Base-by-base conservation (phyloP, 1,140 invertebrate genomes). In the Notospermus geniculatus region DNA sequence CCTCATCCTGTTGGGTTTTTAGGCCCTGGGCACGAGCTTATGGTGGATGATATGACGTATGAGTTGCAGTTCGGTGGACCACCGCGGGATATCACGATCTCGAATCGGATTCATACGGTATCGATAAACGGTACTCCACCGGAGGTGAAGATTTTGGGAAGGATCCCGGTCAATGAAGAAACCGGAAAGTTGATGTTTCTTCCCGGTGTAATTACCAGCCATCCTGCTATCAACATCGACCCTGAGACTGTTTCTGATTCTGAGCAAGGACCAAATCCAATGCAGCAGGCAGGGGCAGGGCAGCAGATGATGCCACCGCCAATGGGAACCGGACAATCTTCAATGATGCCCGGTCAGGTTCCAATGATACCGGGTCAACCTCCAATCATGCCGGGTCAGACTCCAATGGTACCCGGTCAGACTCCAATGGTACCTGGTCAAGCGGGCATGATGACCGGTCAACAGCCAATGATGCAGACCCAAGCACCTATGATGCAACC, bases 1-100 rank as follows among this genome's bases (percentile, higher is more conserved):
- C 84, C 87, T 29, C 88, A 91, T 74, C 89, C 89, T 0, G 74
- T 91, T 1, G 88, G 93, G 64, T 97, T 95, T 83, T 95, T 94
- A 53, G 95, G 93, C 11, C 83, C 95, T 43, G 93, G 94, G 0
- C 92, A 93, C 67, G 76, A 83, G 72, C 88, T 92, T 0, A 88
- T 95, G 57, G 85, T 89, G 55, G 84, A 96, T 28, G 86, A 88
- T 25, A 89, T 72, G 59, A 75, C 73, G 72, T 78, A 70, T 67
- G 79, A 80, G 58, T 65, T 80, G 15, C 72, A 74, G 59, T 80
- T 80, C 71, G 71, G 69, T 64, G 77, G 72, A 27, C 65, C 70
- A 27, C 68, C 69, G 23, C 73, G 70, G 59, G 69, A 71, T 41
- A 71, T 80, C n/a, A 67, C 60, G 41, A 57, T 79, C 13, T 75